Percentiles rank a stretch among this genome's conserved stretches.
phyloP scores from a whole-genome alignment of 2,797 vertebrate genomes.

The Rhinophrynus dorsalis region DNA sequence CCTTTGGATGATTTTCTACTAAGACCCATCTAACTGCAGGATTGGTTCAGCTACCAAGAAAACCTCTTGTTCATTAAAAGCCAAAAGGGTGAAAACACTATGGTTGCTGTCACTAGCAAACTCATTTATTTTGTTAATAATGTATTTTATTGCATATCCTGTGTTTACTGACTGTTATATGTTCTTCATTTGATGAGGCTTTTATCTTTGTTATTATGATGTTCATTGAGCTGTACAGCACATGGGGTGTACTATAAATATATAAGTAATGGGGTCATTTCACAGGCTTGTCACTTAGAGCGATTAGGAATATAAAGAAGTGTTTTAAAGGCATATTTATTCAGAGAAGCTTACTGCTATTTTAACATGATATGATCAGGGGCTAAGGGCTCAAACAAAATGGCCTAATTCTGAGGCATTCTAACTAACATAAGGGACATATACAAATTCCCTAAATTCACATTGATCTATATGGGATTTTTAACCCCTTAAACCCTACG shows the following conservation, averaged over 20 bases:
- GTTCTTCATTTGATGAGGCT: constrained; percentile 39
- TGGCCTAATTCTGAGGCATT: too few relatives aligned
- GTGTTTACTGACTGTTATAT: constrained; percentile 33
- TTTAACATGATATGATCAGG: too few relatives aligned
- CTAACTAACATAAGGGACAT: too few relatives aligned
- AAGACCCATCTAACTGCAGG: neutral
- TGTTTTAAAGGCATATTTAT: neutral
- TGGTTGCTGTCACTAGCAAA: constrained; percentile 33
- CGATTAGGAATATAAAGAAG: neutral
- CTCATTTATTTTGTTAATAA: constrained; percentile 48
- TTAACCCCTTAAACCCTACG: too few relatives aligned
- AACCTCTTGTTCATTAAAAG: constrained; percentile 17
- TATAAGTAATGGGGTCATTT: constrained; percentile 40
- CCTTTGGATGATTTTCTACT: too few relatives aligned
- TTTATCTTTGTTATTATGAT: constrained; percentile 46
- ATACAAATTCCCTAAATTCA: too few relatives aligned
- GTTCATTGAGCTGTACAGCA: constrained; percentile 41
- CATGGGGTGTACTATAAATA: constrained; percentile 38
- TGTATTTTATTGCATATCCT: constrained; percentile 37
- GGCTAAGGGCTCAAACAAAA: neutral
- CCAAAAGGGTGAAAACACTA: constrained; percentile 12
- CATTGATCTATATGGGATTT: too few relatives aligned
- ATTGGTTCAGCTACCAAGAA: neutral
- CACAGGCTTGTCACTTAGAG: constrained; percentile 16
- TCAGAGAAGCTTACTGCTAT: too few relatives aligned